Evolutionary conservation across 2,888 invertebrate species (phyloP).

Genomic region (Xestia c-nigrum): DNA sequence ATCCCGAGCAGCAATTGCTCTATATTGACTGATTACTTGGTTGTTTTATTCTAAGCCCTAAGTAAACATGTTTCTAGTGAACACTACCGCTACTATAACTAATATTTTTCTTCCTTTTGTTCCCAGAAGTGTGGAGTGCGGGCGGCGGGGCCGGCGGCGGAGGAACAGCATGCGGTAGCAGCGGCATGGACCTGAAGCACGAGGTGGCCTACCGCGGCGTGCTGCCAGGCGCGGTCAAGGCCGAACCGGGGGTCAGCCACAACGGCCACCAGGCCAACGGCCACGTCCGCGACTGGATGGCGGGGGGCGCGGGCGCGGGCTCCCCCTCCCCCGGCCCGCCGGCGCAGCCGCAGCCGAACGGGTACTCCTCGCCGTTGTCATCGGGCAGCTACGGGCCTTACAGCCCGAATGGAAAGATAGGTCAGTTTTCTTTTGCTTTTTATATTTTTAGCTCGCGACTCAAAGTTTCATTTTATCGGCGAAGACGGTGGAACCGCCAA

Average conservation of each 20-base stretch:
- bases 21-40: neutral
- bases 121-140: conserved; percentile 89
- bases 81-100: neutral
- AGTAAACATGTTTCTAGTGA: neutral
- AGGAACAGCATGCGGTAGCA: conserved; percentile 90
- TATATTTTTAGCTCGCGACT: neutral
- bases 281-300: conserved; percentile 89
- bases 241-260: conserved; percentile 89
- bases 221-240: conserved; percentile 88
- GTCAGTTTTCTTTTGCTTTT: conserved; percentile 89
- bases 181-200: conserved; percentile 92
- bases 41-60: neutral
- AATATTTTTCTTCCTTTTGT: conserved; percentile 43
- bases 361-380: conserved; percentile 96
- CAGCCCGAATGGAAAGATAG: conserved; percentile 97
- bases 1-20: neutral
- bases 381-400: conserved; percentile 97
- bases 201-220: conserved; percentile 91
- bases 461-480: neutral
- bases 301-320: conserved; percentile 89
- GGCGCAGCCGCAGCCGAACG: conserved; percentile 91
- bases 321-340: conserved; percentile 93
- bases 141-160: conserved; percentile 88
- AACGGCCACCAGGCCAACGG: conserved; percentile 88
- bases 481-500: neutral